Percentiles rank a stretch among this genome's conserved stretches.
Evolutionary conservation across 2,888 invertebrate genomes (phyloP).

Genomic region (Folsomia manolachei): DNA sequence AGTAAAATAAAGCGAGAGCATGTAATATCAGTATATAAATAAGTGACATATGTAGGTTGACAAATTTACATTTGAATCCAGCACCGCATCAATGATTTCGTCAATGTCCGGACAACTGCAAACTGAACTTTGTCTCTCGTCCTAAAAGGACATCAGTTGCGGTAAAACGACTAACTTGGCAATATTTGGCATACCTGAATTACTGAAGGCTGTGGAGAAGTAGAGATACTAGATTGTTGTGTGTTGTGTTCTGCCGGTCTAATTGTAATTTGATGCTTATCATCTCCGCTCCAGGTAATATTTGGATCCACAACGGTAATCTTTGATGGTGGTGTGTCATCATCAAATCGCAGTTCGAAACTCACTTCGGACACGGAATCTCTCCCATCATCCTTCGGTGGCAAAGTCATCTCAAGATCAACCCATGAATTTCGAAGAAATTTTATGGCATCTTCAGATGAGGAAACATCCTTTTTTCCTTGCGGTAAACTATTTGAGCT

Average conservation of each 20-base stretch:
- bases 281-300: constrained; percentile 2
- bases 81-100: neutral
- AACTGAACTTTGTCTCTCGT: too few relatives aligned
- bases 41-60: too few relatives aligned
- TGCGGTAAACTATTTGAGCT: too few relatives aligned
- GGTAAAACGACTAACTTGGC: too few relatives aligned
- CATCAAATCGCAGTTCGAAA: constrained; percentile 1
- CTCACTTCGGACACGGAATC: constrained; percentile 3
- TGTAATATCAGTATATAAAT: too few relatives aligned
- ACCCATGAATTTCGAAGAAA: constrained; percentile 3
- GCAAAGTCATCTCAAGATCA: constrained; percentile 5
- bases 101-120: neutral
- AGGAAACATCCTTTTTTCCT: too few relatives aligned
- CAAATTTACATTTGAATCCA: neutral
- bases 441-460: neutral
- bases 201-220: too few relatives aligned
- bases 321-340: constrained; percentile 8
- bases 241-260: neutral
- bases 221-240: neutral
- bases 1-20: too few relatives aligned
- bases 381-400: neutral
- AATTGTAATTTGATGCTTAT: neutral
- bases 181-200: too few relatives aligned
- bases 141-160: too few relatives aligned
- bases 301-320: constrained; percentile 13